phyloP scores from a whole-genome alignment of 2,888 invertebrate species.

The Lingula anatina region DNA sequence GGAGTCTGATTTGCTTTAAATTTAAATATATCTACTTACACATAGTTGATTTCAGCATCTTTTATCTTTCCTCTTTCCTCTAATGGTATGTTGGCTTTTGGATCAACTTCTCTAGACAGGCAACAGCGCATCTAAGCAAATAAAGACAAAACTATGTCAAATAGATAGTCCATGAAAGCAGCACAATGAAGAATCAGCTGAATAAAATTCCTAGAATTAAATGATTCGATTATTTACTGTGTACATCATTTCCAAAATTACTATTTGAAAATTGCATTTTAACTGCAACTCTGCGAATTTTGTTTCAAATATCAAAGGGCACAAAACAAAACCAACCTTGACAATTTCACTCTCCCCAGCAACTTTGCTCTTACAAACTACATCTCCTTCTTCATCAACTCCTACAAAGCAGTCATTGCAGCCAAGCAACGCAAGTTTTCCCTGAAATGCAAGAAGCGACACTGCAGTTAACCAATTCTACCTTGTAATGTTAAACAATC shows the following conservation, averaged over 20 bases:
- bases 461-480: neutral
- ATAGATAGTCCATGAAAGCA: too few relatives aligned
- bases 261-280: neutral
- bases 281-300: too few relatives aligned
- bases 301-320: too few relatives aligned
- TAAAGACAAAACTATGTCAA: too few relatives aligned
- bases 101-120: constrained; percentile 57
- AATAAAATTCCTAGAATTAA: neutral
- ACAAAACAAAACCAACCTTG: constrained; percentile 48
- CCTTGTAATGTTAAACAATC: neutral
- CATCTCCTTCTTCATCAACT: constrained; percentile 61
- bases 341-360: constrained; percentile 75
- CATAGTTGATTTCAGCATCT: constrained; percentile 92
- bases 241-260: neutral
- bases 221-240: neutral
- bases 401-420: constrained; percentile 82
- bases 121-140: constrained; percentile 54
- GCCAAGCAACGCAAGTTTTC: constrained; percentile 78
- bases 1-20: neutral
- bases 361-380: constrained; percentile 68
- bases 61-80: constrained; percentile 83
- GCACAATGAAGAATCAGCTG: constrained; percentile 15
- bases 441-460: constrained; percentile 56
- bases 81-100: constrained; percentile 64
- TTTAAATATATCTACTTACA: constrained; percentile 63